phyloP scores from a whole-genome alignment of 2,888 invertebrate species.

The Lucinisca nassula region DNA sequence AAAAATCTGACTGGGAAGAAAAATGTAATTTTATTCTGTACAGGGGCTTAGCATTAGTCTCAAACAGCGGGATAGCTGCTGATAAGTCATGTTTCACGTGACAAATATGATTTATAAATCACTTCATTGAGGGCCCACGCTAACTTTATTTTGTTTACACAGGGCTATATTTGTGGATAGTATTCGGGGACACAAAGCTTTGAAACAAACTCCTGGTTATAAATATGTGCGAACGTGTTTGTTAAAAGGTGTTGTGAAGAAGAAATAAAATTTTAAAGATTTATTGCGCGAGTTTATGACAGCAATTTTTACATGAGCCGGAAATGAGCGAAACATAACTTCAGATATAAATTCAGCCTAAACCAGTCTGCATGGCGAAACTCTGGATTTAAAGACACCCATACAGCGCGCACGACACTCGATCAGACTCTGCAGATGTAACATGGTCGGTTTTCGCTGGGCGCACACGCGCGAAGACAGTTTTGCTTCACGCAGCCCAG shows the following conservation, averaged over 20 bases:
- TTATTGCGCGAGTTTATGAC: not conserved
- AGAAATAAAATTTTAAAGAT: not conserved
- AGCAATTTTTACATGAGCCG: not conserved
- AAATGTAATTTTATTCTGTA: no score
- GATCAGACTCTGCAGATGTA: no score
- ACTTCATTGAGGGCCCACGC: conserved; percentile 37
- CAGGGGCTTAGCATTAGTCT: not conserved
- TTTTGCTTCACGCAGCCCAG: no score
- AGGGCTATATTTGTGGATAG: not conserved
- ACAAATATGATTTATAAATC: conserved; percentile 59
- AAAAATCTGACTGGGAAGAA: no score
- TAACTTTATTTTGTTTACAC: conserved; percentile 52
- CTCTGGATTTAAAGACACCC: no score
- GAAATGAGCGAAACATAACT: no score
- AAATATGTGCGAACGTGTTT: conserved; percentile 13
- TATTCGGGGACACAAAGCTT: not conserved
- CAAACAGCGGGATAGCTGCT: conserved; percentile 18
- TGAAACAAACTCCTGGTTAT: not conserved
- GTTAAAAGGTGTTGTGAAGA: conserved; percentile 3
- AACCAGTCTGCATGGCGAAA: no score
- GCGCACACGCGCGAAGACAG: no score
- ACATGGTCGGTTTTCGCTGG: no score
- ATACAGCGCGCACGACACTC: no score
- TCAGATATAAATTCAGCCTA: no score
- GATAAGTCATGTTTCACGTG: conserved; percentile 57